These are phyloP conservation scores for Drosophila auraria DNA, from an alignment of 1,140 invertebrate species.

Conservation along the genomic window DNA sequence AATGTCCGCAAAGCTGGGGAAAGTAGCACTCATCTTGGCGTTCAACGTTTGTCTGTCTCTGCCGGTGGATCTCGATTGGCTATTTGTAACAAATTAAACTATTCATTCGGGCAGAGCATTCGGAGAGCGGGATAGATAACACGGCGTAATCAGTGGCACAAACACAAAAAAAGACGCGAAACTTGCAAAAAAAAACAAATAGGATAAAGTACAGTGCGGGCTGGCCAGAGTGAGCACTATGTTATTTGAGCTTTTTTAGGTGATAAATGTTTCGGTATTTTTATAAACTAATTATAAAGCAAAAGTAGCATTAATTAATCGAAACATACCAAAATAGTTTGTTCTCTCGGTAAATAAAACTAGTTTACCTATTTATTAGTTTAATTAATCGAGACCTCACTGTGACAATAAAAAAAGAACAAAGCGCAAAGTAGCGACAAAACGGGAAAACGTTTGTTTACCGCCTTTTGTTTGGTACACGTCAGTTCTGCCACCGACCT, in stretches of 20 bases:
- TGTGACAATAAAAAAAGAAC: conserved; percentile 5
- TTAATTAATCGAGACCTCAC: neutral
- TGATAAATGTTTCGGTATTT: neutral
- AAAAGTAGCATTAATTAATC: too few relatives aligned
- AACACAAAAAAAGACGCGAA: conserved; percentile 7
- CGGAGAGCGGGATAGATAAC: conserved; percentile 28
- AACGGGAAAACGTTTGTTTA: conserved; percentile 15
- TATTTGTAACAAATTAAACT: conserved; percentile 38
- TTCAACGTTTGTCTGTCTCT: conserved; percentile 6
- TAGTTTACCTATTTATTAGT: too few relatives aligned
- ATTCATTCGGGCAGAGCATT: neutral
- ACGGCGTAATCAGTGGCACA: conserved; percentile 11
- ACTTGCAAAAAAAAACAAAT: conserved; percentile 1
- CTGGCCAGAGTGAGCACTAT: neutral
- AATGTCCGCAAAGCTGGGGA: conserved; percentile 68
- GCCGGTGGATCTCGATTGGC: conserved; percentile 6
- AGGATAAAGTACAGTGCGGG: neutral
- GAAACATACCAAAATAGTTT: neutral
- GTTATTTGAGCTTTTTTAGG: neutral
- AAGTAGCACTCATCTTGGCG: conserved; percentile 41
- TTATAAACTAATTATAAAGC: neutral
- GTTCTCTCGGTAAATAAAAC: neutral
- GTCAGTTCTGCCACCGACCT: conserved; percentile 26
- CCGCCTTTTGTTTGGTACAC: conserved; percentile 51
- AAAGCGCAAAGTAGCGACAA: conserved; percentile 1